Evolutionary conservation across 92 coral and sea anemone genomes (phyloP).

Genomic region (Pocillopora meandrina): DNA sequence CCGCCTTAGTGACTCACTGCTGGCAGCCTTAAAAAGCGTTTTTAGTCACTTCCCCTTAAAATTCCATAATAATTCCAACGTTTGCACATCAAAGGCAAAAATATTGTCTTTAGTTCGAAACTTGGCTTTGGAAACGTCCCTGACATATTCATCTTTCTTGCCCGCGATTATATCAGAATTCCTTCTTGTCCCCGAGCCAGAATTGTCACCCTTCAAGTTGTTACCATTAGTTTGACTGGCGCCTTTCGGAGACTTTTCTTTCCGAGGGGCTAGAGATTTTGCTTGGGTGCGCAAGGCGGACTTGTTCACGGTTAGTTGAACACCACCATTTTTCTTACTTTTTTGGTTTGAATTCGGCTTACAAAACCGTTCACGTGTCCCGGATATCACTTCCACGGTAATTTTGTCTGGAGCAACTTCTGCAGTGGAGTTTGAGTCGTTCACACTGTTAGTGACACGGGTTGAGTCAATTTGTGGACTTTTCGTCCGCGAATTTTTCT

Average conservation of each 20-base stretch:
- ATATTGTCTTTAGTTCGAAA: conserved; percentile 27
- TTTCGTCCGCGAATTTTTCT: neutral
- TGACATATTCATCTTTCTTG: neutral
- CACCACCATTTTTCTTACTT: conserved; percentile 6
- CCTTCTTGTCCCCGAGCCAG: neutral
- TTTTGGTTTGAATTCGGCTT: neutral
- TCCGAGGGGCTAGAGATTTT: neutral
- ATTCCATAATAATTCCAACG: conserved; percentile 46
- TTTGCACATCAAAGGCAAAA: conserved; percentile 30
- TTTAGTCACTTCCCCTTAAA: conserved; percentile 20
- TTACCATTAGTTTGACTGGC: neutral
- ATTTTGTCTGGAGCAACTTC: neutral
- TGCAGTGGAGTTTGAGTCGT: neutral
- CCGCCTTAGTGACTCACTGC: neutral
- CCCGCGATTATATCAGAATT: neutral
- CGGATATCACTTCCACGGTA: neutral
- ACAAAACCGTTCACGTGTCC: neutral
- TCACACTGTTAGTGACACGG: neutral
- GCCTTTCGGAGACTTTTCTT: neutral
- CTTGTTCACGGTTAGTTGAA: neutral
- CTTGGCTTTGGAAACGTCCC: conserved; percentile 29
- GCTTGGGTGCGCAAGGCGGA: neutral
- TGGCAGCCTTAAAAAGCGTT: neutral
- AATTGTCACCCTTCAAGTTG: neutral
- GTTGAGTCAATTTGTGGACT: neutral